These are phyloP conservation scores for mouse (Mus musculus) DNA, from an alignment of 2,113 vertebrate species.

Conservation along the genomic window DNA sequence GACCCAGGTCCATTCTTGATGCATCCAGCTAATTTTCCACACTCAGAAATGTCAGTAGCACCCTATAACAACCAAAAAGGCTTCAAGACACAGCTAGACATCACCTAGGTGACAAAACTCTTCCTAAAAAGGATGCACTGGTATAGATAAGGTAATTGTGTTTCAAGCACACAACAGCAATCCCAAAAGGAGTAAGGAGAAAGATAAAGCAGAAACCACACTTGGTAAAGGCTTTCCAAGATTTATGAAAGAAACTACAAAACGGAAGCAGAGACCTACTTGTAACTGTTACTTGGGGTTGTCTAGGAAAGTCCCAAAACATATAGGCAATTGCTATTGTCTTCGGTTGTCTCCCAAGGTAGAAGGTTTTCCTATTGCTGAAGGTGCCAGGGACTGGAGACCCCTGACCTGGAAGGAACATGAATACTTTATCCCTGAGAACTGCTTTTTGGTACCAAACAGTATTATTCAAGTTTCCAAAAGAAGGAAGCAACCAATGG, in stretches of 20 bases:
- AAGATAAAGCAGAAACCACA: not conserved
- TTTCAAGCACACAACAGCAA: not conserved
- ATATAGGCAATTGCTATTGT: not conserved
- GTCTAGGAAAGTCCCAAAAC: not conserved
- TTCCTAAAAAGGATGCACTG: not conserved
- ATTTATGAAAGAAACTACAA: not conserved
- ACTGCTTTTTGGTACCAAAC: not conserved
- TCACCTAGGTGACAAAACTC: not conserved
- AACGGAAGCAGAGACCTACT: not conserved
- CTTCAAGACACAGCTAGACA: not conserved
- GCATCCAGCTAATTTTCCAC: not conserved
- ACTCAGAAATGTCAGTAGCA: not conserved
- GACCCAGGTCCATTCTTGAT: too few species aligned
- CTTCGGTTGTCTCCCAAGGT: not conserved
- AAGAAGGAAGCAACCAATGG: not conserved
- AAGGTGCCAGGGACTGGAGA: not conserved
- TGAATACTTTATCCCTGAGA: not conserved
- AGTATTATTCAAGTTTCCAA: not conserved
- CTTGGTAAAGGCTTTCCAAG: not conserved
- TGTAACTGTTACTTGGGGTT: not conserved
- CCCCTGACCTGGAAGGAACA: not conserved
- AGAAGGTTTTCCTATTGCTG: not conserved
- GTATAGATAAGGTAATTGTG: not conserved
- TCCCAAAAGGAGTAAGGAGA: not conserved
- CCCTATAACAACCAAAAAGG: not conserved